A percentile compares a stretch with the other conserved stretches of the same genome.
phyloP scores from a whole-genome alignment of 2,888 invertebrate species.

The Podotricha telesiphe region DNA sequence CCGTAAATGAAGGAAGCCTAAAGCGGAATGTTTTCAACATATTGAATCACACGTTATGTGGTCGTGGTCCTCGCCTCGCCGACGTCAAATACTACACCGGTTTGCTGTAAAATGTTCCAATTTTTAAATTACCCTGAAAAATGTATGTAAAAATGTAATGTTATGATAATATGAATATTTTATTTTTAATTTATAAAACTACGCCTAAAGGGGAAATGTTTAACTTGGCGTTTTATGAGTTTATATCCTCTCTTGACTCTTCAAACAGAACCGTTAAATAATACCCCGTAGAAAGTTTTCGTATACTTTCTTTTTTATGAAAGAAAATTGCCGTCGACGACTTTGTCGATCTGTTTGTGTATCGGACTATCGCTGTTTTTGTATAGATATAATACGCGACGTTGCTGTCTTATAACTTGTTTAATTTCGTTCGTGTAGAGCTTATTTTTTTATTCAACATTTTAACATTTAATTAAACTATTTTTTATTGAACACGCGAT shows the following conservation, averaged over 20 bases:
- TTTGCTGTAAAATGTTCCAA: not conserved
- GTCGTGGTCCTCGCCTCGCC: not conserved
- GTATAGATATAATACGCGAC: not conserved
- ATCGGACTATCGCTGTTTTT: not conserved
- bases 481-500: not conserved
- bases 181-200: slow-evolving; percentile 22
- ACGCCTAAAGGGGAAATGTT: slow-evolving; percentile 17
- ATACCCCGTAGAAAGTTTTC: slow-evolving; percentile 14
- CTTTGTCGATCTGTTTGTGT: not conserved
- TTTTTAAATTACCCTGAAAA: slow-evolving; percentile 4
- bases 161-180: slow-evolving; percentile 12
- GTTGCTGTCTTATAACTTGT: not conserved
- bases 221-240: slow-evolving; percentile 20
- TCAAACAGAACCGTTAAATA: slow-evolving; percentile 19
- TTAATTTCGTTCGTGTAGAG: no score
- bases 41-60: slow-evolving; percentile 15
- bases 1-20: not conserved
- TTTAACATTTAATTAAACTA: not conserved
- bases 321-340: not conserved
- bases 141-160: slow-evolving; percentile 13
- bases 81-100: slow-evolving; percentile 16
- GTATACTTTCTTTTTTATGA: slow-evolving; percentile 13
- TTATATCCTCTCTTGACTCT: slow-evolving; percentile 26
- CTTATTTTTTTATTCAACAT: no score
- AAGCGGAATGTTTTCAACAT: slow-evolving; percentile 11